Percentiles rank a stretch among this genome's conserved stretches.
Conservation (phyloP, 2,888 invertebrate species). For the Erannis defoliaria region DNA sequence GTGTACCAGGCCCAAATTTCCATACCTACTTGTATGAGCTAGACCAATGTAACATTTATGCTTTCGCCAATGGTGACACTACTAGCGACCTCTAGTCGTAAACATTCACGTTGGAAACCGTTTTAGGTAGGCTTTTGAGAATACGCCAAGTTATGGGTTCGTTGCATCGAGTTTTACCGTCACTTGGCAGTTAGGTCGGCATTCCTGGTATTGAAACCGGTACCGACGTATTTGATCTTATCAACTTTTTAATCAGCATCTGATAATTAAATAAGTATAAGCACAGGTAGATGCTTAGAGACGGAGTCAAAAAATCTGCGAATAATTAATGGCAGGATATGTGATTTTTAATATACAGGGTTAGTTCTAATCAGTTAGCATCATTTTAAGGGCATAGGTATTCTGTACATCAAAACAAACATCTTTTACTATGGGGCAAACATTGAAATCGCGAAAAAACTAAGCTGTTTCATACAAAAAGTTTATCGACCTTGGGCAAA, state of each 20-base stretch:
- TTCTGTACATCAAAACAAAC: too few species aligned
- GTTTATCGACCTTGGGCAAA: too few species aligned
- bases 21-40: too few species aligned
- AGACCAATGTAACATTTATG: neutral
- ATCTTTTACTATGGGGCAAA: too few species aligned
- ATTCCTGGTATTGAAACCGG: conserved; percentile 37
- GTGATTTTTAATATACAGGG: too few species aligned
- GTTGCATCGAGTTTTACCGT: conserved; percentile 41
- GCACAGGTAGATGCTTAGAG: neutral
- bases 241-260: conserved; percentile 13
- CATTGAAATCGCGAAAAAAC: too few species aligned
- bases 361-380: too few species aligned
- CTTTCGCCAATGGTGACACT: neutral
- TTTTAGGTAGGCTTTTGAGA: conserved; percentile 45
- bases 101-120: conserved; percentile 38
- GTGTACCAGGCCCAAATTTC: too few species aligned
- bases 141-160: conserved; percentile 46
- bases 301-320: too few species aligned
- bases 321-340: too few species aligned
- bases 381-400: too few species aligned
- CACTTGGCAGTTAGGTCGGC: conserved; percentile 20
- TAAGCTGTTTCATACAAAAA: too few species aligned
- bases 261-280: neutral
- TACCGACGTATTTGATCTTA: conserved; percentile 17
- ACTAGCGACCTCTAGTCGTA: conserved; percentile 46